Evolutionary conservation across 2,888 invertebrate genomes (phyloP).

Genomic region (Coronaproctus castanopsis): DNA sequence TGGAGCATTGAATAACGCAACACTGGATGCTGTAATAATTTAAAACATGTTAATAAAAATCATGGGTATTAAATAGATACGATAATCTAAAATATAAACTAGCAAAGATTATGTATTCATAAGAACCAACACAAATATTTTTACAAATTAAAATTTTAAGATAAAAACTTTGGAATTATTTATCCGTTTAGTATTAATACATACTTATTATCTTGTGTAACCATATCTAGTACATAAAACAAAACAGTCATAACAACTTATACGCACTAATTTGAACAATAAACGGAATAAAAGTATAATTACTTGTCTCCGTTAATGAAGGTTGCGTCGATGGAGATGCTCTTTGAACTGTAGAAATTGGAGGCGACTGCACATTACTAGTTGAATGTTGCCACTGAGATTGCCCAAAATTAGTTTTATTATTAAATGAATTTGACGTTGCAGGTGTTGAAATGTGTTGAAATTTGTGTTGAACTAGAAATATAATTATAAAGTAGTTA

Average conservation of each 20-base stretch:
- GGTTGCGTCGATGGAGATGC: constrained; percentile 7
- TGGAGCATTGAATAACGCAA: constrained; percentile 38
- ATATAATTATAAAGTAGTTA: too few species aligned
- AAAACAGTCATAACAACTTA: too few species aligned
- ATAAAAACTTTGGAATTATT: too few species aligned
- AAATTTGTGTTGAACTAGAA: too few species aligned
- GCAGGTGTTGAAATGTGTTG: too few species aligned
- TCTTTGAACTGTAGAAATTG: constrained; percentile 7
- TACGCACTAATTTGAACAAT: too few species aligned
- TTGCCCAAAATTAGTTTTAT: not conserved
- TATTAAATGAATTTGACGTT: too few species aligned
- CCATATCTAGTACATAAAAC: too few species aligned
- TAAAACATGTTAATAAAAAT: not conserved
- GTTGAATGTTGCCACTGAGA: not conserved
- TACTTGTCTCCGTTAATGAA: constrained; percentile 6
- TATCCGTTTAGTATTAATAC: too few species aligned
- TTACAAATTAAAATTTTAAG: too few species aligned
- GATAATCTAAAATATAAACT: not conserved
- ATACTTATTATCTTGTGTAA: too few species aligned
- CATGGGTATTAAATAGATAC: not conserved
- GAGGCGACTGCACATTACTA: constrained; percentile 1
- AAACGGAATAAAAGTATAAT: too few species aligned
- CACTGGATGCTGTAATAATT: constrained; percentile 21
- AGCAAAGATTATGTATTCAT: constrained; percentile 11
- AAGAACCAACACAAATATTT: constrained; percentile 6